Conservation (phyloP, 92 coral and sea anemone genomes). For the Muricea muricata region DNA sequence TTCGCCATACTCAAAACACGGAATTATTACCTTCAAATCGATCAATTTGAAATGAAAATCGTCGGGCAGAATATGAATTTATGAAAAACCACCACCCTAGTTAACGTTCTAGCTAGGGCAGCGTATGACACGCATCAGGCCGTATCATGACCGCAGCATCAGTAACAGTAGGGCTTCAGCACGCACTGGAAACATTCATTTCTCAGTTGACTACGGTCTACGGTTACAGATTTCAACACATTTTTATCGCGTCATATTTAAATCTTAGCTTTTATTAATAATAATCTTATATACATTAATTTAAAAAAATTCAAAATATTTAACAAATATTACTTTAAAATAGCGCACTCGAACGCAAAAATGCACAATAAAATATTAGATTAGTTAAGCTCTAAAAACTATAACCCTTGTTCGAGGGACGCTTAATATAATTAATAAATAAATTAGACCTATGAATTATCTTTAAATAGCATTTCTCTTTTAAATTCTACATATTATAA, state of each 20-base stretch:
- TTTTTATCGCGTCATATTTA: constrained; percentile 7
- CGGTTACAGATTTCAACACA: too few species aligned
- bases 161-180: too few species aligned
- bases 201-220: too few species aligned
- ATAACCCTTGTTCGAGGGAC: not conserved
- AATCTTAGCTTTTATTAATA: constrained; percentile 30
- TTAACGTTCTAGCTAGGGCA: too few species aligned
- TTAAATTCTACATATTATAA: not conserved
- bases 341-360: not conserved
- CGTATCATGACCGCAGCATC: too few species aligned
- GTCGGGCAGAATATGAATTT: too few species aligned
- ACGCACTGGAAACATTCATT: too few species aligned
- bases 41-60: too few species aligned
- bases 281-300: constrained; percentile 42
- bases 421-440: constrained; percentile 37
- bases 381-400: constrained; percentile 15
- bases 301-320: constrained; percentile 40
- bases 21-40: too few species aligned
- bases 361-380: not conserved
- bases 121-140: too few species aligned
- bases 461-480: not conserved
- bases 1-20: too few species aligned
- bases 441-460: constrained; percentile 36
- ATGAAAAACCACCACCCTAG: too few species aligned
- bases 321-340: constrained; percentile 45